A percentile compares a stretch with the other conserved stretches of the same genome.
These are phyloP conservation scores for Ahaetulla prasina DNA, from an alignment of 2,113 vertebrate species.

Conservation along the genomic window DNA sequence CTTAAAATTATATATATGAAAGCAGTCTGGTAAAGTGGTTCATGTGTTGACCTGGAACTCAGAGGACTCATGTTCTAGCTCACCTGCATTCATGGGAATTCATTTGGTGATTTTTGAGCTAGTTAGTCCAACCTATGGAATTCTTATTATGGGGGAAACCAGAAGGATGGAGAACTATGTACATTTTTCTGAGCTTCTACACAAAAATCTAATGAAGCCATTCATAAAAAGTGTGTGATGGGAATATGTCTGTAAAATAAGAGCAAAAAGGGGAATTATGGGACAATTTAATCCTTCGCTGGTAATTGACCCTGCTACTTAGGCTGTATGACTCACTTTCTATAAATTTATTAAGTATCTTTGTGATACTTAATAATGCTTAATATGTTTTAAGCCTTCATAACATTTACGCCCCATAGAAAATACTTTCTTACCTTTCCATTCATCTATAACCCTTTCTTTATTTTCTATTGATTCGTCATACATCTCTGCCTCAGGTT, in stretches of 20 bases:
- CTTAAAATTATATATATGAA: neutral
- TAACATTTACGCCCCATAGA: neutral
- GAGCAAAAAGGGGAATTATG: neutral
- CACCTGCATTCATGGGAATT: neutral
- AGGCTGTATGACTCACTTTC: neutral
- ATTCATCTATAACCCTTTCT: slow-evolving; percentile 89
- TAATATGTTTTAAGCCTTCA: neutral
- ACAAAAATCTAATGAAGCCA: neutral
- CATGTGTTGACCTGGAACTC: neutral
- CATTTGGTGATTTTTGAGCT: neutral
- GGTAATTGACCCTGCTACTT: neutral
- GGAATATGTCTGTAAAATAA: neutral
- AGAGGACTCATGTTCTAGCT: neutral
- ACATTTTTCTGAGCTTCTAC: neutral
- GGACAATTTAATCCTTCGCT: neutral
- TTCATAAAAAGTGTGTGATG: neutral
- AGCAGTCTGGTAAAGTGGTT: neutral
- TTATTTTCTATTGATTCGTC: slow-evolving; percentile 91
- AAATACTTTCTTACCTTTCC: slow-evolving; percentile 81
- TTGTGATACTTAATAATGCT: neutral
- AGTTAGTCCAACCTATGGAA: neutral
- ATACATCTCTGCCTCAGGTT: slow-evolving; percentile 87
- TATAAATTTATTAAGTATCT: neutral
- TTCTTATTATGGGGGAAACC: neutral
- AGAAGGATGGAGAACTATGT: neutral